Percentiles rank a stretch among this genome's conserved stretches.
Conservation (phyloP, 2,113 vertebrate genomes). For the Zingel zingel region DNA sequence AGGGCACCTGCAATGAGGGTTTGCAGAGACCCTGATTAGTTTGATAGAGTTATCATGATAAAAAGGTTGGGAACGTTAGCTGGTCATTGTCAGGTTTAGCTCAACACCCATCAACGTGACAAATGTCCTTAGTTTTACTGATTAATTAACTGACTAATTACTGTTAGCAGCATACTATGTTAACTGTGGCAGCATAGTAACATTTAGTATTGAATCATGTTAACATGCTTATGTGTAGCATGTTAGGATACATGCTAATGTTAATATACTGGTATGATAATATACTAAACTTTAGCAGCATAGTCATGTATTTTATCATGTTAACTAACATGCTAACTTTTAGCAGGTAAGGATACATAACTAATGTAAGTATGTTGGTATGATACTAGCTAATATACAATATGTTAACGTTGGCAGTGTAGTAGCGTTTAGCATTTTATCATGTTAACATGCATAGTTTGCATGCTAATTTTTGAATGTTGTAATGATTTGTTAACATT, state of each 20-base stretch:
- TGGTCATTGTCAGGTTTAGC: not conserved
- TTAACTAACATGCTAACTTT: not conserved
- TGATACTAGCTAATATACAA: not conserved
- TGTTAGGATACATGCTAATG: not conserved
- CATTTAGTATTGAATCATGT: not conserved
- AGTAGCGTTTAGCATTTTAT: not conserved
- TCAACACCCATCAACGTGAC: not conserved
- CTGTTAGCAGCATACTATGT: not conserved
- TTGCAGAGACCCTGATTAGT: not conserved
- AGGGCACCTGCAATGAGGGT: not conserved
- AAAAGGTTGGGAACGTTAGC: not conserved
- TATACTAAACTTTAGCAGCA: not conserved
- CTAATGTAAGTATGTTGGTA: not conserved
- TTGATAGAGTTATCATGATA: not conserved
- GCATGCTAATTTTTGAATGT: not conserved
- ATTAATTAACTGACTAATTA: not conserved
- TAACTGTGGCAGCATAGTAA: not conserved
- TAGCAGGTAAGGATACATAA: not conserved
- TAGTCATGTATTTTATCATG: not conserved
- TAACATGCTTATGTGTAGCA: not conserved
- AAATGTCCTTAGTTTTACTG: not conserved
- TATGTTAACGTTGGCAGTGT: not conserved
- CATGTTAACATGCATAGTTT: not conserved
- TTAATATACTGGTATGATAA: not conserved
- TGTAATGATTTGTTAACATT: not conserved